Conservation (phyloP, 2,113 vertebrate genomes). For the Pongo pygmaeus region DNA sequence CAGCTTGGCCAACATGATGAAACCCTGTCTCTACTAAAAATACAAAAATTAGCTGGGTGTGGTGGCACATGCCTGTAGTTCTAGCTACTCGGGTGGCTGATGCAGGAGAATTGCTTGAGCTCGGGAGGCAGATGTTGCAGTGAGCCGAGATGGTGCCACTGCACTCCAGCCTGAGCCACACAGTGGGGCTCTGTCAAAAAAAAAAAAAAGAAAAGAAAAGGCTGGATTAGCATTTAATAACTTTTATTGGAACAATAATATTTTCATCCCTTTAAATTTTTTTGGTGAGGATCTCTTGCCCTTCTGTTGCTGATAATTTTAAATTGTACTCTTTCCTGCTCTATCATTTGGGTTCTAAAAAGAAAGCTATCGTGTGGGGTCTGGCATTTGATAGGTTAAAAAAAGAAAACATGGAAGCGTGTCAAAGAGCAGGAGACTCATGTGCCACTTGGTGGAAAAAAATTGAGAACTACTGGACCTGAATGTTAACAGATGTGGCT, state of each 20-base stretch:
- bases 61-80: too few relatives aligned
- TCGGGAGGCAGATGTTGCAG: too few relatives aligned
- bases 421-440: not conserved
- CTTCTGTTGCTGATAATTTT: not conserved
- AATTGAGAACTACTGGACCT: not conserved
- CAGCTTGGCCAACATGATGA: too few relatives aligned
- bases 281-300: not conserved
- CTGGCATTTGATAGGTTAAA: not conserved
- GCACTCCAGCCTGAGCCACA: too few relatives aligned
- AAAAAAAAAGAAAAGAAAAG: not conserved
- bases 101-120: too few relatives aligned
- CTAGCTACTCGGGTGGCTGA: too few relatives aligned
- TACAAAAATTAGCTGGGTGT: too few relatives aligned
- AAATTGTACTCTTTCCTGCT: not conserved
- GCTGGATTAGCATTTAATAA: not conserved
- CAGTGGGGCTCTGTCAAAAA: too few relatives aligned
- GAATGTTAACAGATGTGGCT: not conserved
- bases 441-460: not conserved
- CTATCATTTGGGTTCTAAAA: not conserved
- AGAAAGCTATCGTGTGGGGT: not conserved
- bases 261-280: not conserved
- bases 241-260: not conserved
- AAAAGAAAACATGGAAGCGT: not conserved
- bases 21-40: too few relatives aligned
- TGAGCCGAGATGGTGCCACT: too few relatives aligned